These are phyloP conservation scores for Brachyalestes nurse DNA, from an alignment of 2,797 vertebrate species.

Conservation along the genomic window DNA sequence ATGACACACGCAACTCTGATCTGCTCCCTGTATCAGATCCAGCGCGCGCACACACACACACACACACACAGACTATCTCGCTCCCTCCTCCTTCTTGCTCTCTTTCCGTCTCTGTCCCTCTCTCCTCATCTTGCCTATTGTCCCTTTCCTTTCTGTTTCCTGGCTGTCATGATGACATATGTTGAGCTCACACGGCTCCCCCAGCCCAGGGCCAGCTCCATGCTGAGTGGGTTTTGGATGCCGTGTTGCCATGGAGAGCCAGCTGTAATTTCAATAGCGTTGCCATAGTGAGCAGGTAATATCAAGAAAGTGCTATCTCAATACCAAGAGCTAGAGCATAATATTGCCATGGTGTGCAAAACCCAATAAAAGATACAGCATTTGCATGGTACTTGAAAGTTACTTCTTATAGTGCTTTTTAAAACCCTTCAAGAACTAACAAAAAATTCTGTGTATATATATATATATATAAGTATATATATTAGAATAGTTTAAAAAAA, in stretches of 20 bases:
- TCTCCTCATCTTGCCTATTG: not conserved
- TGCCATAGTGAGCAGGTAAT: constrained; percentile 60
- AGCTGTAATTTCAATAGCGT: constrained; percentile 55
- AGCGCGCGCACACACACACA: not conserved
- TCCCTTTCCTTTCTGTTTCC: constrained; percentile 39
- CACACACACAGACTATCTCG: not conserved
- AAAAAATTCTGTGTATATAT: too few species aligned
- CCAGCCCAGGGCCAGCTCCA: constrained; percentile 53
- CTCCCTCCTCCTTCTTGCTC: constrained; percentile 1
- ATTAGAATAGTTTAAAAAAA: too few species aligned
- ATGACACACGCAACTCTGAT: constrained; percentile 34
- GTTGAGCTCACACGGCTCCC: constrained; percentile 50
- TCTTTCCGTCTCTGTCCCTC: constrained; percentile 16
- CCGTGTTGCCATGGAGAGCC: constrained; percentile 71
- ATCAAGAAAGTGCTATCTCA: constrained; percentile 45
- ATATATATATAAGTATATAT: too few species aligned
- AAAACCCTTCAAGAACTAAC: not conserved
- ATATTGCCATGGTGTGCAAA: constrained; percentile 16
- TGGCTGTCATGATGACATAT: constrained; percentile 59
- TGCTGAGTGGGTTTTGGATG: constrained; percentile 60
- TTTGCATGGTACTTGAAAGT: not conserved
- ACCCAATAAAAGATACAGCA: constrained; percentile 6
- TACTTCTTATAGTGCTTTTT: not conserved
- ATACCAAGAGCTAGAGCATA: constrained; percentile 22
- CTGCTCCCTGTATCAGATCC: constrained; percentile 8